Conservation (phyloP, 2,888 invertebrate species). For the Neria commutata region DNA sequence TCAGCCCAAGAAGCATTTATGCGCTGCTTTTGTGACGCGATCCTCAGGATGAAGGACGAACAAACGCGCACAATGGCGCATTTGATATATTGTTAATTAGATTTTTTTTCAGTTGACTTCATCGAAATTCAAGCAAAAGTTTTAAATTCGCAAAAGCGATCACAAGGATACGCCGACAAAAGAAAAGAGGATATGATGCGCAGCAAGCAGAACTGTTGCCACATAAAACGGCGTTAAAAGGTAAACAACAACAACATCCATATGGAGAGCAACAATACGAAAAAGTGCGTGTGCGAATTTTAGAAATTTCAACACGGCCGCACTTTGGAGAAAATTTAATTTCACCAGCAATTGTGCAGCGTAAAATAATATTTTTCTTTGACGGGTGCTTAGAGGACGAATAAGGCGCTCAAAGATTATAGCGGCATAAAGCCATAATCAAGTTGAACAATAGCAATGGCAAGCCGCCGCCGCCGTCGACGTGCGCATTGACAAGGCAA, state of each 20-base stretch:
- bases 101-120: constrained; percentile 58
- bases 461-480: constrained; percentile 13
- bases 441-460: not conserved
- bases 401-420: not conserved
- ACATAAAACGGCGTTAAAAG: too few species aligned
- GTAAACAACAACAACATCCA: too few species aligned
- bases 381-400: not conserved
- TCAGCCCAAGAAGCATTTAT: too few species aligned
- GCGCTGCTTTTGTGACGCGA: too few species aligned
- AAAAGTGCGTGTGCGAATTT: too few species aligned
- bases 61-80: not conserved
- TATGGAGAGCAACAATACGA: not conserved
- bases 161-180: too few species aligned
- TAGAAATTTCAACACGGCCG: too few species aligned
- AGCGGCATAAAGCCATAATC: constrained; percentile 16
- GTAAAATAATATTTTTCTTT: constrained; percentile 17
- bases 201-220: too few species aligned
- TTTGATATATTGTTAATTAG: constrained; percentile 22
- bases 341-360: constrained; percentile 9
- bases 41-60: too few species aligned
- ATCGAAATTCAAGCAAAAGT: constrained; percentile 36
- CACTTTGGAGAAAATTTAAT: too few species aligned
- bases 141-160: constrained; percentile 28
- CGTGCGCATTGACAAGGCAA: constrained; percentile 30
- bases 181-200: too few species aligned